Base-by-base conservation (phyloP, 2,113 vertebrate species). In the Herpailurus yagouaroundi region DNA sequence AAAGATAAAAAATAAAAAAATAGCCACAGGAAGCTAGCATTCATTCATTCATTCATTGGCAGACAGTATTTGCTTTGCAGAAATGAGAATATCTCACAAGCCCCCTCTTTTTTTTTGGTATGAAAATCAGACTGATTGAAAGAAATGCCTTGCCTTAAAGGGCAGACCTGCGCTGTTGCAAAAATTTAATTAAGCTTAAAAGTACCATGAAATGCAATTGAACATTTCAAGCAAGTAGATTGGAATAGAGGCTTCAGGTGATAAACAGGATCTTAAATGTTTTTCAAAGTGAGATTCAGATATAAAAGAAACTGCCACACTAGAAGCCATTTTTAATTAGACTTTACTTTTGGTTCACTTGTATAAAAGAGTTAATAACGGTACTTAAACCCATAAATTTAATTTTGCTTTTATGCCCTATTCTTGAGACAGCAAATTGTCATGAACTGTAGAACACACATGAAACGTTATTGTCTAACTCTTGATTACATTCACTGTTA, bases 161-260 rank as follows among this genome's bases (percentile, higher is more conserved):
- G 60, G 57, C 71, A 92, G 69, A 82, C 12, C 9, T 64, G 31
- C 14, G 86, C 29, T 79, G 68, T 38, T 93, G 29, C 64, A 95
- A 91, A 95, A 93, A 94, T 93, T 95, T 97, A 97, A 97, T 93
- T 97, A 98, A 89, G 41, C 38, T 97, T 93, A 80, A 88, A 96
- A 93, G n/a, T 91, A 36, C 73, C 89, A 93, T 93, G 64, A 96
- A 92, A 96, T 86, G n/a, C n/a, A 96, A 69, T 77, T 89, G 71
- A 95, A 84, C 3, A 45, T 52, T 85, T 91, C 63, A 96, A 84
- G 50, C 45, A 93, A 94, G 82, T 50, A 76, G 95, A 97, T 63
- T 93, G 69, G 52, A 97, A 91, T 76, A 79, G 73, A 68, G 91
- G 33, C n/a, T 95, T 92, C 71, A 93, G 74, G 76, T 97, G n/a